phyloP scores from a whole-genome alignment of 1,140 invertebrate genomes.

The Globodera rostochiensis region DNA sequence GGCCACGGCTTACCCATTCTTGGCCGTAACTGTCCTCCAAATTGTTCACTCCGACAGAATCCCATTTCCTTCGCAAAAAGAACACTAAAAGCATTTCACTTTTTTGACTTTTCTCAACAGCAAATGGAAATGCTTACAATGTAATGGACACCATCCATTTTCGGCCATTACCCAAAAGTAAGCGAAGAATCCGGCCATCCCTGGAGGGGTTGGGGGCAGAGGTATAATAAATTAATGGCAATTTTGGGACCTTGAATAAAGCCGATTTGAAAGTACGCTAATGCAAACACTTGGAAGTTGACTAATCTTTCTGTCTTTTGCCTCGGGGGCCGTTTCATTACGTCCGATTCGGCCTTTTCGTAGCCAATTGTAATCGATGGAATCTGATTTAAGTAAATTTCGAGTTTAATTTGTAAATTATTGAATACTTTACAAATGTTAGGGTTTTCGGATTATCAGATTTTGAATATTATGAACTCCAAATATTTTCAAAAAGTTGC shows the following conservation, averaged over 20 bases:
- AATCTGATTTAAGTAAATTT: constrained; percentile 23
- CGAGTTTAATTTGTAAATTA: too few species aligned
- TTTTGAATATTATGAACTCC: neutral
- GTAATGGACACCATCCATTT: constrained; percentile 70
- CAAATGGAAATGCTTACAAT: constrained; percentile 67
- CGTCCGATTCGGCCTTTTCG: constrained; percentile 94
- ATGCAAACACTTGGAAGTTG: constrained; percentile 78
- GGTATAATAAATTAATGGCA: neutral
- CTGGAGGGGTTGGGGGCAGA: neutral
- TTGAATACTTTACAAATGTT: too few species aligned
- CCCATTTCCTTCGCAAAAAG: constrained; percentile 68
- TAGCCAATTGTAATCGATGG: constrained; percentile 98
- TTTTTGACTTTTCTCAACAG: neutral
- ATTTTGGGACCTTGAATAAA: constrained; percentile 84
- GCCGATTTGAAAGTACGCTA: constrained; percentile 97
- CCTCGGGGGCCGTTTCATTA: constrained; percentile 96
- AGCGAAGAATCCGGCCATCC: constrained; percentile 93
- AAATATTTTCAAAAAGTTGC: constrained; percentile 3
- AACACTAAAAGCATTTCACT: constrained; percentile 14
- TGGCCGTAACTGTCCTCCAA: constrained; percentile 72
- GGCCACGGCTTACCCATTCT: constrained; percentile 57
- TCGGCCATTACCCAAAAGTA: constrained; percentile 73
- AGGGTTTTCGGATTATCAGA: too few species aligned
- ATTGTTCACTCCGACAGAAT: constrained; percentile 71
- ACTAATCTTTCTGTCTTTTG: constrained; percentile 96